Evolutionary conservation across 2,113 vertebrate genomes (phyloP), one percentile per base, ranked within the genome.

Genomic region (Amazona guildingii): DNA sequence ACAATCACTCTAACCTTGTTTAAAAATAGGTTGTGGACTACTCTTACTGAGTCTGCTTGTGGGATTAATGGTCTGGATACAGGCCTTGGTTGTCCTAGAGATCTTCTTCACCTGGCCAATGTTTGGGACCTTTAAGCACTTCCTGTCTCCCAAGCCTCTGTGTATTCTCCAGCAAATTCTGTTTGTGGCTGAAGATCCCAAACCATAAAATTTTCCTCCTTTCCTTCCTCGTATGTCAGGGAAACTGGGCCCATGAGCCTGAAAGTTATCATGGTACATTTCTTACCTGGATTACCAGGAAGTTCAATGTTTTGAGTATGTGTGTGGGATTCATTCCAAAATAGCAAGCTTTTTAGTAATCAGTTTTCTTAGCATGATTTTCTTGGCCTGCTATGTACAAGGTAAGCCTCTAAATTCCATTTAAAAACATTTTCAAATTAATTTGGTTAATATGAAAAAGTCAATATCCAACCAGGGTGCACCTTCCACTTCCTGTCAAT

Each of bases 301-400:
- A 49, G 6, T 11, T 27, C 5, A 7, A 4, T 48, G 7, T 29
- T 92, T 75, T 74, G 17, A 0, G 1, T 33, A 27, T 23, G 5
- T 0, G 0, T 17, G 4, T 6, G 11, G 12, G 13, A 31, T n/a
- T n/a, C 55, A 14, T n/a, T 59, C 16, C 4, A 41, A 77, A 86
- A 51, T 24, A 5, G 15, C 2, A 10, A 46, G 11, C 6, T 55
- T 72, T 72, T 77, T 37, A 55, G 20, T 18, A 29, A 52, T 29
- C 15, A 54, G 1, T 48, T 54, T 48, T 57, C 14, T 46, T 35
- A 24, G 29, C 29, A 49, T 6, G 66, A 11, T 37, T 73, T 62
- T 59, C 16, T 37, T 76, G 21, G 11, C 29, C 27, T 33, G 7
- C 31, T 55, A 10, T 13, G 7, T 52, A 39, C 23, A 82, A 11